phyloP scores from a whole-genome alignment of 1,140 invertebrate genomes.

The Camponotus pennsylvanicus region DNA sequence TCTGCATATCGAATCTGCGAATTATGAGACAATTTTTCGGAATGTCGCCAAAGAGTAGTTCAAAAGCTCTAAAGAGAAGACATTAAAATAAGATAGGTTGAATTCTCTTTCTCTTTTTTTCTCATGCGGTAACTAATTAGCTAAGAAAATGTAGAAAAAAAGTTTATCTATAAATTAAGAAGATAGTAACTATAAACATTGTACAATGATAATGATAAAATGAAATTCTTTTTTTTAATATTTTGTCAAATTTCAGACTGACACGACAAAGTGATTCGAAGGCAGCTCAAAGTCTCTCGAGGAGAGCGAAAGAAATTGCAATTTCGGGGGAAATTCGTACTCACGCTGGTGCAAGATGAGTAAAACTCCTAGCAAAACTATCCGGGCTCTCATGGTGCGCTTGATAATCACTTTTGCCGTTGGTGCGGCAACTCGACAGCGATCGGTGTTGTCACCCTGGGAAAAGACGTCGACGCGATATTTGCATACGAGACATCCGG shows the following conservation, averaged over 20 bases:
- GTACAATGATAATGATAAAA: not conserved
- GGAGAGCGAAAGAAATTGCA: not conserved
- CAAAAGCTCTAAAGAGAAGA: not conserved
- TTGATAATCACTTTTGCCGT: constrained; percentile 38
- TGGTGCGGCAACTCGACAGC: not conserved
- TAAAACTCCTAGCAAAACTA: constrained; percentile 45
- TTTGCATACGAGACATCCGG: constrained; percentile 16
- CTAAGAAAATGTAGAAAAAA: not conserved
- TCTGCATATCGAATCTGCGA: constrained; percentile 62
- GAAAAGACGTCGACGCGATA: constrained; percentile 23
- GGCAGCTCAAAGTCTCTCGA: not conserved
- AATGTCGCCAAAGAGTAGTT: not conserved
- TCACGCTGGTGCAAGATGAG: constrained; percentile 63
- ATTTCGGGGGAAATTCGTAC: constrained; percentile 27
- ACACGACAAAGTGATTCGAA: not conserved
- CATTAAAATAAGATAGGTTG: not conserved
- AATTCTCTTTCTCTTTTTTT: not conserved
- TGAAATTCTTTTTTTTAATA: not conserved
- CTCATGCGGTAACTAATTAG: not conserved
- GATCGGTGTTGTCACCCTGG: constrained; percentile 16
- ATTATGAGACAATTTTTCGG: constrained; percentile 16
- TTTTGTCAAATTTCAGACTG: not conserved
- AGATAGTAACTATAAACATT: not conserved
- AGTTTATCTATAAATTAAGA: not conserved
- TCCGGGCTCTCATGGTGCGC: constrained; percentile 58